These are phyloP conservation scores for Meloidogyne chitwoodi DNA, from an alignment of 1,140 invertebrate genomes.

Conservation along the genomic window DNA sequence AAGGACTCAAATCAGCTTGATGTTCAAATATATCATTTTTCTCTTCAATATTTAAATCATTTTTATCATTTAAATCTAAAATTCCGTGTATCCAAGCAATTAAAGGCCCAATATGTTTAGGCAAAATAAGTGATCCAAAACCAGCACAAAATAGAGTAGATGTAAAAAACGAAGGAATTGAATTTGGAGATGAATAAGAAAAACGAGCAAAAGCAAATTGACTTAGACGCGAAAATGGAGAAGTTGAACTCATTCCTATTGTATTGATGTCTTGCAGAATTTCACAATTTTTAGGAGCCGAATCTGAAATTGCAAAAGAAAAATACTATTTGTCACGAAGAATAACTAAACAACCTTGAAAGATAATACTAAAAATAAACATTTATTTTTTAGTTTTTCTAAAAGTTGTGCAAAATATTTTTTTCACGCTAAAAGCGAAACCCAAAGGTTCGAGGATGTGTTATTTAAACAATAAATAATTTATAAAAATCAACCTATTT, in stretches of 20 bases:
- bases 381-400: no score
- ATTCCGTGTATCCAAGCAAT: conserved; percentile 34
- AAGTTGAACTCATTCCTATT: neutral
- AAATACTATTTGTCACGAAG: no score
- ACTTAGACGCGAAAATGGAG: conserved; percentile 10
- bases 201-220: conserved; percentile 41
- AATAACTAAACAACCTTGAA: no score
- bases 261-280: neutral
- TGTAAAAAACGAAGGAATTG: conserved; percentile 39
- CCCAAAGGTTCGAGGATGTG: no score
- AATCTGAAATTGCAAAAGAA: neutral
- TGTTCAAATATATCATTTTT: conserved; percentile 11
- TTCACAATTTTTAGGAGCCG: neutral
- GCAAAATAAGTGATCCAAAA: conserved; percentile 24
- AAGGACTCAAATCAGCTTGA: conserved; percentile 14
- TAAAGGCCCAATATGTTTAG: conserved; percentile 24
- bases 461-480: no score
- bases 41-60: neutral
- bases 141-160: conserved; percentile 17
- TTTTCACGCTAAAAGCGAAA: no score
- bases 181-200: conserved; percentile 18
- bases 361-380: no score
- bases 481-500: neutral
- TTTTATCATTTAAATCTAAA: conserved; percentile 3
- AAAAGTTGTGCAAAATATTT: no score